Conservation (phyloP, 1,140 invertebrate genomes). For the Drosophila tsacasi region DNA sequence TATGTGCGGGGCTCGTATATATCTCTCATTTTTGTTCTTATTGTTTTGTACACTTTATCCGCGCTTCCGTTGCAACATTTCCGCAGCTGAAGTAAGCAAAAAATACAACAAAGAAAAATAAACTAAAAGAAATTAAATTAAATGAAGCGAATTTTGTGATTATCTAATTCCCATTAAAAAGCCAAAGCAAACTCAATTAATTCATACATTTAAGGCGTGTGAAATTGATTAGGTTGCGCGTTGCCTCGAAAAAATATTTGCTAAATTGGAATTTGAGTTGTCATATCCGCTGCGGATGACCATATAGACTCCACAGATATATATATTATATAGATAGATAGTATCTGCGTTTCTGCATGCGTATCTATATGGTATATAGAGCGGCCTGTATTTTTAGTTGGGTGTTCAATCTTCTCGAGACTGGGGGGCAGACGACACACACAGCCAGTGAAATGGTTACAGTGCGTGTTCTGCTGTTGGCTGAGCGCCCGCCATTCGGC, state of each 20-base stretch:
- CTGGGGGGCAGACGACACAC: conserved; percentile 54
- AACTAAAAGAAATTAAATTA: conserved; percentile 22
- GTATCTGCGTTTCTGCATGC: conserved; percentile 17
- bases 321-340: conserved; percentile 10
- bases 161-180: conserved; percentile 50
- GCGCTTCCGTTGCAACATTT: conserved; percentile 49
- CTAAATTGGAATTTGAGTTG: conserved; percentile 75
- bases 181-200: conserved; percentile 42
- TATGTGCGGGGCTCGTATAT: conserved; percentile 10
- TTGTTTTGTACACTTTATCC: conserved; percentile 37
- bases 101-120: conserved; percentile 13
- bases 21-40: background rate
- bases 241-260: conserved; percentile 56
- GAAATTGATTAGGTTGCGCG: conserved; percentile 41
- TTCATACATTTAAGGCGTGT: conserved; percentile 64
- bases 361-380: conserved; percentile 64
- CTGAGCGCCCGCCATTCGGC: conserved; percentile 70
- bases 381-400: conserved; percentile 75
- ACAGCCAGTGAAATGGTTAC: conserved; percentile 51
- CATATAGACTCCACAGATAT: conserved; percentile 24
- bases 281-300: conserved; percentile 61
- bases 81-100: conserved; percentile 45
- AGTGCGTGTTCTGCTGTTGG: conserved; percentile 73
- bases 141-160: conserved; percentile 37
- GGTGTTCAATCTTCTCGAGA: conserved; percentile 72